Percentiles rank a stretch among this genome's conserved stretches.
phyloP scores from a whole-genome alignment of 2,888 invertebrate genomes.

The Athetis lepigone region DNA sequence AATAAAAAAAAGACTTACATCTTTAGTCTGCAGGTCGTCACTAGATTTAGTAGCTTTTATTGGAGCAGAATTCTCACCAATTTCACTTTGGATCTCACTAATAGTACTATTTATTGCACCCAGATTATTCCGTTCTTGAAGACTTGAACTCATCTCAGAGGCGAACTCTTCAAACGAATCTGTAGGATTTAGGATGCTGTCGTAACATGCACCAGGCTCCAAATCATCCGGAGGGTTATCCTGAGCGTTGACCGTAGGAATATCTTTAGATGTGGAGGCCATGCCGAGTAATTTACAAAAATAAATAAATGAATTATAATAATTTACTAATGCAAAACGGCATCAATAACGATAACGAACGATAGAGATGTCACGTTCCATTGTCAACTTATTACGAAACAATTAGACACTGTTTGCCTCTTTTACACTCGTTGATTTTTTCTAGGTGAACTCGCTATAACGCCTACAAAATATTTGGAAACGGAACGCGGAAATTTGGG shows the following conservation, averaged over 20 bases:
- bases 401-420: conserved; percentile 10
- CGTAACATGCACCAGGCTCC: conserved; percentile 88
- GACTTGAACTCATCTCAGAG: conserved; percentile 91
- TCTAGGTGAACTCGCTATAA: background rate
- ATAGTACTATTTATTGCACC: conserved; percentile 90
- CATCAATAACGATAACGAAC: conserved; percentile 43
- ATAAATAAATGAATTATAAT: conserved; percentile 49
- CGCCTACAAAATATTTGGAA: background rate
- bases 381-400: conserved; percentile 6
- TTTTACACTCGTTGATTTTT: conserved; percentile 1
- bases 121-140: conserved; percentile 89
- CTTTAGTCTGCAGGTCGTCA: conserved; percentile 83
- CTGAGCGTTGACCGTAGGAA: conserved; percentile 62
- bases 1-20: conserved; percentile 72
- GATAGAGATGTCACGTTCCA: conserved; percentile 29
- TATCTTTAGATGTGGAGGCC: conserved; percentile 85
- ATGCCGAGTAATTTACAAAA: conserved; percentile 65
- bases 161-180: conserved; percentile 93
- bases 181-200: conserved; percentile 93
- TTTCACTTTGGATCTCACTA: conserved; percentile 90
- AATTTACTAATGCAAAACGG: conserved; percentile 50
- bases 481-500: conserved; percentile 43
- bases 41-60: conserved; percentile 79
- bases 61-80: conserved; percentile 75
- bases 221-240: conserved; percentile 76